These are phyloP conservation scores for Hedychridium roseum DNA, from an alignment of 2,888 invertebrate species.

Conservation along the genomic window DNA sequence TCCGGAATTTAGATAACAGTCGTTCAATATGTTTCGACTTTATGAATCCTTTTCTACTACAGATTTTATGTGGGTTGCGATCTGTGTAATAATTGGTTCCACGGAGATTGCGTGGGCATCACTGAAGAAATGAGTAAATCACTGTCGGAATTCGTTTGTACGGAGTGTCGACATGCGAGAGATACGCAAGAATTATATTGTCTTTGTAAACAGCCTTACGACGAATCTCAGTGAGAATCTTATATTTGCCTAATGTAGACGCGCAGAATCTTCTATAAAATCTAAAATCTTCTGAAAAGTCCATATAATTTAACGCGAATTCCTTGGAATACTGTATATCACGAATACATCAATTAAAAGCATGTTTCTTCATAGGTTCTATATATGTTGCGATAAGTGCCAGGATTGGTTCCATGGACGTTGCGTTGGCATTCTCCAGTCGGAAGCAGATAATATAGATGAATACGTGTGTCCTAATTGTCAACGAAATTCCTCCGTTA, in stretches of 20 bases:
- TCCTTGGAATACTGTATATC: too few species aligned
- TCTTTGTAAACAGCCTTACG: conserved; percentile 94
- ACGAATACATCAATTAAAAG: too few species aligned
- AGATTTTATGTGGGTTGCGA: conserved; percentile 98
- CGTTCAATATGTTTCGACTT: neutral
- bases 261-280: conserved; percentile 5
- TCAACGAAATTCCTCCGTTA: conserved; percentile 87
- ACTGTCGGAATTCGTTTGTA: conserved; percentile 89
- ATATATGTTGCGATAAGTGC: conserved; percentile 98
- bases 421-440: conserved; percentile 94
- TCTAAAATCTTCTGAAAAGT: conserved; percentile 5
- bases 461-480: conserved; percentile 97
- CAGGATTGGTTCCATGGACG: conserved; percentile 99
- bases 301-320: conserved; percentile 12
- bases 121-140: conserved; percentile 90
- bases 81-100: conserved; percentile 98
- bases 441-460: conserved; percentile 93
- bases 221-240: conserved; percentile 88
- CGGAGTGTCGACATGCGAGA: conserved; percentile 84
- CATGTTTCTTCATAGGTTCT: conserved; percentile 75
- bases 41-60: conserved; percentile 9
- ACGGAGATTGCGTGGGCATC: conserved; percentile 94
- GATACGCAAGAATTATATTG: conserved; percentile 95
- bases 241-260: conserved; percentile 1
- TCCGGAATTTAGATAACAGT: conserved; percentile 4